phyloP scores from a whole-genome alignment of 2,888 invertebrate species.

The Amphipoea lucens region DNA sequence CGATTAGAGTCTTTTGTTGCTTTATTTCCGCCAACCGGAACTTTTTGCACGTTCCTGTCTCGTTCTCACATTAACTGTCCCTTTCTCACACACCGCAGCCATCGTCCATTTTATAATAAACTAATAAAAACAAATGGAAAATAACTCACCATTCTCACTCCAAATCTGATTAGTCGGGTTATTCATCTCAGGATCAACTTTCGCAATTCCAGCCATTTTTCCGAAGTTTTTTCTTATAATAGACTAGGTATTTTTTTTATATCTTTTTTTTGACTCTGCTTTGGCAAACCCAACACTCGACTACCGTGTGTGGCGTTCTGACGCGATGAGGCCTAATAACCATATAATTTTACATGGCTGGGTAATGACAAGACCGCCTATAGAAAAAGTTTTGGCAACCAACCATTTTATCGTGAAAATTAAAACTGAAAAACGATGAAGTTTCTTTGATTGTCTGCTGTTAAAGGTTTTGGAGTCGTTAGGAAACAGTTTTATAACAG shows the following conservation, averaged over 20 bases:
- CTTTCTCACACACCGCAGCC: conserved; percentile 18
- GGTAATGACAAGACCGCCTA: conserved; percentile 25
- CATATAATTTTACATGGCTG: conserved; percentile 62
- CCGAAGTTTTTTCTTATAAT: neutral
- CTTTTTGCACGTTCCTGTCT: conserved; percentile 13
- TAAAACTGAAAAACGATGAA: conserved; percentile 43
- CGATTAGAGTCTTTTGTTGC: conserved; percentile 41
- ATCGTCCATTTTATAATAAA: neutral
- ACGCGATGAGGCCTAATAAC: conserved; percentile 62
- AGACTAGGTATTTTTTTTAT: neutral
- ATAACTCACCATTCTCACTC: conserved; percentile 56
- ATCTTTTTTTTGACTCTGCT: conserved; percentile 7
- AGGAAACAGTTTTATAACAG: conserved; percentile 16
- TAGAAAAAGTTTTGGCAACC: conserved; percentile 41
- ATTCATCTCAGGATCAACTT: conserved; percentile 47
- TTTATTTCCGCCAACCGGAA: conserved; percentile 46
- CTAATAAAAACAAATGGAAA: neutral
- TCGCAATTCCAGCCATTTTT: conserved; percentile 14
- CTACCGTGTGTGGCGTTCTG: conserved; percentile 58
- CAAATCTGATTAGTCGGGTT: neutral
- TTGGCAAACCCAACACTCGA: conserved; percentile 52
- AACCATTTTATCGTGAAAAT: conserved; percentile 40
- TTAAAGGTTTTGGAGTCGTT: conserved; percentile 27
- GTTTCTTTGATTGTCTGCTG: conserved; percentile 18
- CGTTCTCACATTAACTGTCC: conserved; percentile 9